Percentiles rank a stretch among this genome's conserved stretches.
Conservation (phyloP, 2,888 invertebrate genomes). For the Eristalis pertinax region DNA sequence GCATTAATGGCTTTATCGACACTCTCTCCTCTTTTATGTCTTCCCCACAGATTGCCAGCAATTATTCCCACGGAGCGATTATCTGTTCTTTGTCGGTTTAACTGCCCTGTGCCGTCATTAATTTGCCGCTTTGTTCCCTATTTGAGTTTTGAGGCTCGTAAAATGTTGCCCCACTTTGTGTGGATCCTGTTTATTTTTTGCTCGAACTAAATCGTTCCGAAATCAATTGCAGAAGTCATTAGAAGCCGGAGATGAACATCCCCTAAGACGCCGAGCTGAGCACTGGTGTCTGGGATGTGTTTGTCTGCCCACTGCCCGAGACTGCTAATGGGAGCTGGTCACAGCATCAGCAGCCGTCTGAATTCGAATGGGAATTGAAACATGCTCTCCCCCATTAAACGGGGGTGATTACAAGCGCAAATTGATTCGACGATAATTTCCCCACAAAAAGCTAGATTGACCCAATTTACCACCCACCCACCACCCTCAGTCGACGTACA, state of each 20-base stretch:
- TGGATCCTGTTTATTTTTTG: background rate
- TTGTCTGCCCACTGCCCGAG: background rate
- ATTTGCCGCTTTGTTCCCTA: background rate
- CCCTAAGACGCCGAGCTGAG: background rate
- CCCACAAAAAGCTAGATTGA: background rate
- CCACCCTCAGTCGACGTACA: background rate
- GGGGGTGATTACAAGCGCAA: background rate
- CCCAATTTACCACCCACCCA: background rate
- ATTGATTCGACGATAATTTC: background rate
- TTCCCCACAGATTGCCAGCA: background rate
- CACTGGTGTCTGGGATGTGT: background rate
- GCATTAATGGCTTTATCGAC: background rate
- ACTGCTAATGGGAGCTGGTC: background rate
- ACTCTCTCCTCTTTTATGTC: background rate
- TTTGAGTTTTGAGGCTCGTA: background rate
- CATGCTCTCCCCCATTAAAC: too few species aligned
- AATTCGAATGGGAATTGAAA: too few species aligned
- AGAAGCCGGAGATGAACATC: background rate
- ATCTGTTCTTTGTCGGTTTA: background rate
- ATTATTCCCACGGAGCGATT: background rate
- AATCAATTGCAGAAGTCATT: background rate
- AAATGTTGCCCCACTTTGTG: background rate
- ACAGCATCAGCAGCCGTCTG: background rate
- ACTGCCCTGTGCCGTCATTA: background rate
- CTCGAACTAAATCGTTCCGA: background rate